A percentile compares a stretch with the other conserved stretches of the same genome.
These are phyloP conservation scores for Glomeris marginata DNA, from an alignment of 2,888 invertebrate species.

Conservation along the genomic window DNA sequence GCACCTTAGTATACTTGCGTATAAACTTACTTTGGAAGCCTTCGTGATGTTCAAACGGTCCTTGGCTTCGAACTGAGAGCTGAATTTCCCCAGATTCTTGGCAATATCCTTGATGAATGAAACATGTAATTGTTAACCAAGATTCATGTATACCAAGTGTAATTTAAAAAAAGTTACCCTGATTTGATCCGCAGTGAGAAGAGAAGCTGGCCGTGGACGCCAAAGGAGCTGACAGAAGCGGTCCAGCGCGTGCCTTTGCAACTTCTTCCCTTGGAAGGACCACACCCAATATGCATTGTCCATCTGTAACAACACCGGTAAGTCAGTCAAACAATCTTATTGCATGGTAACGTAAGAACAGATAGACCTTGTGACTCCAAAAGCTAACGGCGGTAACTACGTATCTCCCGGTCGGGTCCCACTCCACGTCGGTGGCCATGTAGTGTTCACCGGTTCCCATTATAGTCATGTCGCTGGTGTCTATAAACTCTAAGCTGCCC, in stretches of 20 bases:
- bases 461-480: conserved; percentile 87
- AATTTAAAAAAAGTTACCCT: conserved; percentile 24
- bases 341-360: background rate
- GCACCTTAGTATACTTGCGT: conserved; percentile 12
- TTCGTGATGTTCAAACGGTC: conserved; percentile 83
- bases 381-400: conserved; percentile 89
- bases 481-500: conserved; percentile 86
- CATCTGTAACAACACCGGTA: conserved; percentile 26
- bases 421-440: conserved; percentile 84
- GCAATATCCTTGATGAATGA: conserved; percentile 56
- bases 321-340: background rate
- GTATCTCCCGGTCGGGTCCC: conserved; percentile 98
- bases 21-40: conserved; percentile 56
- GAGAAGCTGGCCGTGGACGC: conserved; percentile 82
- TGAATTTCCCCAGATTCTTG: conserved; percentile 95
- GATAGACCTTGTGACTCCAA: conserved; percentile 76
- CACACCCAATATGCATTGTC: conserved; percentile 87
- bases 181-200: conserved; percentile 67
- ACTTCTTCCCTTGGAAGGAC: conserved; percentile 79
- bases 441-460: conserved; percentile 91
- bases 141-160: background rate
- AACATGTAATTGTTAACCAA: background rate
- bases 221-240: conserved; percentile 89
- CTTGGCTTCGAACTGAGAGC: conserved; percentile 88
- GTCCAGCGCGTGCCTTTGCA: conserved; percentile 71